These are phyloP conservation scores for Plotosus lineatus DNA, from an alignment of 2,113 vertebrate species.

Conservation along the genomic window DNA sequence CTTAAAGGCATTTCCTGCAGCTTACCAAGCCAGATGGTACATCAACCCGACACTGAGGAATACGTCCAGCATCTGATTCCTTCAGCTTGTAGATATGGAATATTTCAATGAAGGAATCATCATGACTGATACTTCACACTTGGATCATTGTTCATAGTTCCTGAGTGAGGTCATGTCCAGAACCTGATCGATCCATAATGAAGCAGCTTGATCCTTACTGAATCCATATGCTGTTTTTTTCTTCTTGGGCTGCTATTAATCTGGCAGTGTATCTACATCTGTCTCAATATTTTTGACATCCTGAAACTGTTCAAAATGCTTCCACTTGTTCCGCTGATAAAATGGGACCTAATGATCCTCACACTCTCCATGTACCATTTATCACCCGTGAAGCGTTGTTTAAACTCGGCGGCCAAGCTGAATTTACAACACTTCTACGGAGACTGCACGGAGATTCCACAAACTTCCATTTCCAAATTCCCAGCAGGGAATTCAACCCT, in stretches of 20 bases:
- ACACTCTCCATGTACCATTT: background rate
- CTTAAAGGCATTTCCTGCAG: conserved; percentile 15
- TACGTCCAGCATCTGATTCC: conserved; percentile 3
- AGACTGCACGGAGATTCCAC: background rate
- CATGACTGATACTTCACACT: background rate
- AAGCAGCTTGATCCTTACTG: background rate
- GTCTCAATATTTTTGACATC: conserved; percentile 55
- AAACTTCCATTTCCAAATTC: background rate
- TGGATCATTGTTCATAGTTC: background rate
- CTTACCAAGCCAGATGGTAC: background rate
- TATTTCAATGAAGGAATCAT: background rate
- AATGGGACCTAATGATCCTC: background rate
- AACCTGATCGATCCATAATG: background rate
- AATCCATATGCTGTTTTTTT: conserved; percentile 3
- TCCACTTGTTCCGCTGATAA: background rate
- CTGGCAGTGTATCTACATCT: conserved; percentile 59
- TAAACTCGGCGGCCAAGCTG: background rate
- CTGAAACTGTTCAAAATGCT: conserved; percentile 26
- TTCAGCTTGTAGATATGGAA: background rate
- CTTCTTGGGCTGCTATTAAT: conserved; percentile 52
- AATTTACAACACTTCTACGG: background rate
- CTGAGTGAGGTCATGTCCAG: background rate
- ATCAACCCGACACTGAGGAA: conserved; percentile 8
- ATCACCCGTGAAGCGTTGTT: background rate
- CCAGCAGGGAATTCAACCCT: background rate